Conservation (phyloP, 2,888 invertebrate genomes). For the Deroplatys truncata region DNA sequence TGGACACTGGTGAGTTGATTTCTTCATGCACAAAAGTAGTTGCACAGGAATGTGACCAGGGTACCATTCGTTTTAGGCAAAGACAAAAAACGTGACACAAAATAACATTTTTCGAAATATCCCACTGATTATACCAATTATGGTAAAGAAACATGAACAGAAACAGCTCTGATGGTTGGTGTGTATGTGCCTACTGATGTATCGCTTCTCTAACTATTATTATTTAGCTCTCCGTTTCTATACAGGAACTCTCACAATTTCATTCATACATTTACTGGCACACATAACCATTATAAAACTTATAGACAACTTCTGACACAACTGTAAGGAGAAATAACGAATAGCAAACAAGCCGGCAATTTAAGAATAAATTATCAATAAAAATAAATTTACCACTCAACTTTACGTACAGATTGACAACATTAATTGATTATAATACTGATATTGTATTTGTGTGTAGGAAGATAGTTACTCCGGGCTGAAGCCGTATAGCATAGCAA, state of each 20-base stretch:
- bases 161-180: too few relatives aligned
- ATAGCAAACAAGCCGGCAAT: neutral
- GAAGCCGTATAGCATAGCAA: constrained; percentile 50
- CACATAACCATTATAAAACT: neutral
- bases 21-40: too few relatives aligned
- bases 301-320: neutral
- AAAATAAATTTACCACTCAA: neutral
- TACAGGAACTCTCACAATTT: neutral
- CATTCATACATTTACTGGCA: neutral
- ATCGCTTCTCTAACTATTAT: neutral
- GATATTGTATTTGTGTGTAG: neutral
- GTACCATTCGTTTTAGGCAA: too few relatives aligned
- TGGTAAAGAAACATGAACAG: too few relatives aligned
- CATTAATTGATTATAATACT: neutral
- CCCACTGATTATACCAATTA: too few relatives aligned
- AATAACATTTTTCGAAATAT: too few relatives aligned
- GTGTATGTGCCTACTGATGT: neutral
- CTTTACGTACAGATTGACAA: neutral
- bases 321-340: neutral
- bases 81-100: too few relatives aligned
- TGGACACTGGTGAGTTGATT: too few relatives aligned
- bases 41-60: too few relatives aligned
- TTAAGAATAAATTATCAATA: neutral
- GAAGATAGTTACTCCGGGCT: constrained; percentile 30
- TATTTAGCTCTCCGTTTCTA: neutral